A percentile compares a stretch with the other conserved stretches of the same genome.
These are phyloP conservation scores for Rhabdomys pumilio DNA, from an alignment of 2,797 vertebrate genomes.

Conservation along the genomic window DNA sequence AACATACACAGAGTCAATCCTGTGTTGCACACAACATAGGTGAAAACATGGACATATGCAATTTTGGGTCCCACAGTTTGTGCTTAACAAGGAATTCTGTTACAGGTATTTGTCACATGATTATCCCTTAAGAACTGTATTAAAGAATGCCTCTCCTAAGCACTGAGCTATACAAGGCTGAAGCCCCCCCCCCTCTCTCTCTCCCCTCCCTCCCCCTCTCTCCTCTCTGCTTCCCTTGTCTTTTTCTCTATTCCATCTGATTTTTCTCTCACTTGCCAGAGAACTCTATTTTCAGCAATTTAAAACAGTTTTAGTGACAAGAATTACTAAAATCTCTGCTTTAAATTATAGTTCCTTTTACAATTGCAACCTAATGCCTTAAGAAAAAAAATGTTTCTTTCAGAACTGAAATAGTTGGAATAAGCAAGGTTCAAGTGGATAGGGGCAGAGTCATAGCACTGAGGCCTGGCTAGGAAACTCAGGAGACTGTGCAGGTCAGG, in stretches of 20 bases:
- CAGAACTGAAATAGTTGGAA: not conserved
- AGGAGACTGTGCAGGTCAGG: not conserved
- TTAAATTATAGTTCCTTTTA: constrained; percentile 9
- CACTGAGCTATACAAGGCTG: not conserved
- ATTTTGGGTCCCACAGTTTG: constrained; percentile 1
- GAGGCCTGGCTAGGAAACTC: not conserved
- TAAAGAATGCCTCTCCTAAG: not conserved
- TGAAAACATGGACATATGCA: constrained; percentile 29
- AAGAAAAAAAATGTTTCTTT: not conserved
- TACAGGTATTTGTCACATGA: constrained; percentile 74
- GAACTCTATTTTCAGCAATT: constrained; percentile 2
- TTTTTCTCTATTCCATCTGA: not conserved
- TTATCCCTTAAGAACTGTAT: constrained; percentile 69
- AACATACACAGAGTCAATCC: not conserved
- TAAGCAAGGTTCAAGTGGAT: not conserved
- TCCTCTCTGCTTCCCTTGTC: not conserved
- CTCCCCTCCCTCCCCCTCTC: not conserved
- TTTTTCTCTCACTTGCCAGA: constrained; percentile 17
- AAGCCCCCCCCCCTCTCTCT: constrained; percentile 14
- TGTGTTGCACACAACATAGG: not conserved
- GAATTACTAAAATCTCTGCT: constrained; percentile 30
- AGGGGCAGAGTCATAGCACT: not conserved
- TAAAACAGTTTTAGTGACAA: constrained; percentile 28
- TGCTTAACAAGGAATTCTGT: constrained; percentile 61
- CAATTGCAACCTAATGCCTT: not conserved